Evolutionary conservation across 2,113 vertebrate genomes (phyloP).

Genomic region (Caretta caretta): DNA sequence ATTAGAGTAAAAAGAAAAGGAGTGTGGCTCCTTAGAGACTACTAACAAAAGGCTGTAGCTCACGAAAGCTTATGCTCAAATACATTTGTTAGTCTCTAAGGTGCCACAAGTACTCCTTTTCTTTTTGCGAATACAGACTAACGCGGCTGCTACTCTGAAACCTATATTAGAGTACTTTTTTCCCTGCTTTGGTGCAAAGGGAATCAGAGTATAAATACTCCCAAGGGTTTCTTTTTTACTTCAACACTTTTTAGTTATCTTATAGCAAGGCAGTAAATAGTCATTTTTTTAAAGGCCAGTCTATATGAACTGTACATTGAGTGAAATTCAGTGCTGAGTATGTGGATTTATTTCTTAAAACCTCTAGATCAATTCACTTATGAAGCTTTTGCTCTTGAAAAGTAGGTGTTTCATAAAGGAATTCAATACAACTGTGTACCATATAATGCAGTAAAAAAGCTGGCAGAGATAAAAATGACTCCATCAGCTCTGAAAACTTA

Average conservation of each 20-base stretch:
- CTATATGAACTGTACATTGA: conserved; percentile 12
- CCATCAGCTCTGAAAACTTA: background rate
- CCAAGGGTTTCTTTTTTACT: background rate
- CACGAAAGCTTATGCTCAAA: no score
- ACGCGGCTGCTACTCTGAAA: no score
- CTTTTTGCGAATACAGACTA: no score
- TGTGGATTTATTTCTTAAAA: background rate
- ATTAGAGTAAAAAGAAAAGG: background rate
- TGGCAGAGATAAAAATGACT: conserved; percentile 7
- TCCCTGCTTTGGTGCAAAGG: background rate
- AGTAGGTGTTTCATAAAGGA: background rate
- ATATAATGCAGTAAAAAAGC: background rate
- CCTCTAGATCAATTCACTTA: background rate
- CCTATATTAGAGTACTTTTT: background rate
- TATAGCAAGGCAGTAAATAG: background rate
- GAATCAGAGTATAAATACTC: background rate
- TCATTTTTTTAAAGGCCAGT: background rate
- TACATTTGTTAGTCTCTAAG: no score
- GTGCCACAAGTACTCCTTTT: no score
- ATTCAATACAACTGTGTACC: background rate
- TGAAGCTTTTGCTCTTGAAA: conserved; percentile 36
- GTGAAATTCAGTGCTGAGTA: background rate
- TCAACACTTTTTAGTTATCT: rapidly evolving
- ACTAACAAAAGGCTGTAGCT: no score
- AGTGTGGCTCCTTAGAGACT: no score